Evolutionary conservation across 2,888 invertebrate genomes (phyloP).

Genomic region (Liodrosophila aerea): DNA sequence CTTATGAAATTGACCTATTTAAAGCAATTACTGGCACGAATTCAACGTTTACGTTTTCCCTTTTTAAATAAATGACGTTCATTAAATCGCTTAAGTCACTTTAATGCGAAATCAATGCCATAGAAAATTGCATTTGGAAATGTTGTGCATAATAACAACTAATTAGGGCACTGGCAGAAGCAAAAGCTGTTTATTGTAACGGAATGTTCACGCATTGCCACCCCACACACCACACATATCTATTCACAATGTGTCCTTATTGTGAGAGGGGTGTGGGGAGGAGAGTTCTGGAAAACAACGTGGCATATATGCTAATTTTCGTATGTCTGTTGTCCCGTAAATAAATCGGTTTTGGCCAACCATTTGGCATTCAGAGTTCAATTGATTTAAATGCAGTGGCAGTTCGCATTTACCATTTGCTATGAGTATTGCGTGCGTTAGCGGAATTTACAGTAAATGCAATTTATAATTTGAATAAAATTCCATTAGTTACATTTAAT

Average conservation of each 20-base stretch:
- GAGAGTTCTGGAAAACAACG: not conserved
- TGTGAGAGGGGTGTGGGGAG: not conserved
- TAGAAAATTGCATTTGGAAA: conserved; percentile 45
- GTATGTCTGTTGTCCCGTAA: conserved; percentile 16
- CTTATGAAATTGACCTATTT: not conserved
- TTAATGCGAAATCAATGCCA: conserved; percentile 47
- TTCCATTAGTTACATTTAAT: conserved; percentile 69
- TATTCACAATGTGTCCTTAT: not conserved
- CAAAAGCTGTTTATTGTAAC: conserved; percentile 66
- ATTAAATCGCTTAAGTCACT: conserved; percentile 22
- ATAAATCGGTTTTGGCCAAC: conserved; percentile 36
- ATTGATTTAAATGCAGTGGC: conserved; percentile 48
- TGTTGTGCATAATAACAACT: conserved; percentile 54
- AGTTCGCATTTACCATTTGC: conserved; percentile 32
- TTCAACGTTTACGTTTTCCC: not conserved
- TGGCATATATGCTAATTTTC: conserved; percentile 33
- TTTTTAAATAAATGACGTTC: not conserved
- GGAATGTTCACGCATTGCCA: conserved; percentile 12
- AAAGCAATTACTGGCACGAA: not conserved
- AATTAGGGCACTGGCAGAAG: conserved; percentile 53
- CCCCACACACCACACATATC: not conserved
- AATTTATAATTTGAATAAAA: conserved; percentile 70
- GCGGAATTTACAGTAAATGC: conserved; percentile 45
- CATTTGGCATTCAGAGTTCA: conserved; percentile 33
- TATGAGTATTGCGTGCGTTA: conserved; percentile 3